Evolutionary conservation across 2,113 vertebrate species (phyloP), one percentile per base, ranked within the genome.

Genomic region (Helogale parvula): DNA sequence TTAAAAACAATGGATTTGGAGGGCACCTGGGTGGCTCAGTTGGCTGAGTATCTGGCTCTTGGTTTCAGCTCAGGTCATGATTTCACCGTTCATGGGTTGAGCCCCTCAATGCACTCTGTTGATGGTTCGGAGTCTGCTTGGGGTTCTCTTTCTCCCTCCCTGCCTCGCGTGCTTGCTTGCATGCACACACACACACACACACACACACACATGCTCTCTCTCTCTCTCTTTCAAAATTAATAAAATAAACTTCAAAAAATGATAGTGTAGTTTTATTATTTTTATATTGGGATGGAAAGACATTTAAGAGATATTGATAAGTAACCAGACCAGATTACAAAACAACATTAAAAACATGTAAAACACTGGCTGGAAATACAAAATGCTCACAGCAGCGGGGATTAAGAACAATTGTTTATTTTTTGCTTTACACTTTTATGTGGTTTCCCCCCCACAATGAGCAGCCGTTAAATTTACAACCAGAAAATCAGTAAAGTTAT

Each of bases 401-500:
- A n/a, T 95, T 57, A 69, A 92, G 72, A 96, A 95, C 3, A 50
- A 19, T 85, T 68, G 38, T 81, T 87, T 82, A 68, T 80, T 47
- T 94, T 93, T 93, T 29, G 29, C 50, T 93, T 87, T 92, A 54
- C 11, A 65, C 17, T 85, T 93, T 90, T 41, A 29, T 86, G 68
- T 72, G 45, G 33, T 41, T 54, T 11, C 15, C 16, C 33, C 35
- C 25, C 45, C 19, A 25, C 23, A 12, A 63, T 45, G 76, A 94
- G n/a, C 4, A 83, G 69, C 35, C 72, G 47, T 94, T 96, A 86
- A 23, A 93, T 82, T 97, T 90, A 92, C 38, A 96, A 74, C 68
- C 74, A 80, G 88, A 77, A 96, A 91, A 96, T 82, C 89, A 66
- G 80, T 82, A 52, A 94, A 94, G 47, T 72, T 35, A 81, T 69